Evolutionary conservation across 2,888 invertebrate genomes (phyloP), one percentile per base, ranked within the genome.

Genomic region (Lasioglossum zephyrum): DNA sequence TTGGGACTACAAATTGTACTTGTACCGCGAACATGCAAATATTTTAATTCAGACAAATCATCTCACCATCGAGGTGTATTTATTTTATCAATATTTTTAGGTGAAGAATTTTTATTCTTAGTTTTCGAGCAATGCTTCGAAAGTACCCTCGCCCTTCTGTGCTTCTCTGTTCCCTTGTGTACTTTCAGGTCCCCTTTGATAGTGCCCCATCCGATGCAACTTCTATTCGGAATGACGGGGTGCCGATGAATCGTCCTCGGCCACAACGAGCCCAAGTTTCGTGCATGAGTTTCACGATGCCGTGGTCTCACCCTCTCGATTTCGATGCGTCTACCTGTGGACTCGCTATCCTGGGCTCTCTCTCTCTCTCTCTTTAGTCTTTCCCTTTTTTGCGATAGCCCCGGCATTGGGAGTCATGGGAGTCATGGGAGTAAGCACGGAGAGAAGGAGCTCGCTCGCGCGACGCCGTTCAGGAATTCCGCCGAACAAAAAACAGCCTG

Each of bases 291-390:
- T 79, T 77, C 74, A 74, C 77, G 74, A 3, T 1, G 70, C 77
- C 73, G 44, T 70, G 18, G 69, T 66, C 82, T 78, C 49, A 63
- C 81, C 84, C 80, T 85, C 85, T 80, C 85, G 79, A 76, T 85
- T 88, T 78, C 88, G 88, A 88, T 69, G 81, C 82, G 79, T 47
- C 88, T 88, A 82, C 85, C 85, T 87, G 87, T 78, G 81, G 78
- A 63, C 75, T 66, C 41, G 79, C 63, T 53, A 26, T 31, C 63
- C 16, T 31, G 31, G 13, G 11, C 22, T 57, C 47, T 47, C 47
- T 47, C 22, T 26, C n/a, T 57, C 4, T 13, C n/a, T 11, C n/a
- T 5, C 11, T 60, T 70, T 76, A 26, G 70, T 79, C 77, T 77
- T 77, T 31, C 41, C 49, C 47, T 26, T 72, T 76, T 66, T 82